Percentiles rank a stretch among this genome's conserved stretches.
Conservation (phyloP, 2,113 vertebrate genomes). For the Brachypteracias leptosomus region DNA sequence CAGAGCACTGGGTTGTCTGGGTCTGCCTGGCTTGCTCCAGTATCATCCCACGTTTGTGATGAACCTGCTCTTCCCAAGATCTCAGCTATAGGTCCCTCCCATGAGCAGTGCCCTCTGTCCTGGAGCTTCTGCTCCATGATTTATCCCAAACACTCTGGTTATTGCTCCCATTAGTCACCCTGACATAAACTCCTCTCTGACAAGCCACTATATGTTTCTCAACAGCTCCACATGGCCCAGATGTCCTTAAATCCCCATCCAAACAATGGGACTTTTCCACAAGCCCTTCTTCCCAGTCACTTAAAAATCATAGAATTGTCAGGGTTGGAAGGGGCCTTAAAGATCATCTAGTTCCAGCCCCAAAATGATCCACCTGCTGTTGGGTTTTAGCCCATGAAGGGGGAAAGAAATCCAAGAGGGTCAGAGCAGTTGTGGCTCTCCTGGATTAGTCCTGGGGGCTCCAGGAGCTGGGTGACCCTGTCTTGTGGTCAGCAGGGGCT, state of each 20-base stretch:
- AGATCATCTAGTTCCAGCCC: too few relatives aligned
- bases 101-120: neutral
- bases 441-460: neutral
- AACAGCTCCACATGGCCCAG: neutral
- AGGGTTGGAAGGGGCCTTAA: too few relatives aligned
- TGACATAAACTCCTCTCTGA: neutral
- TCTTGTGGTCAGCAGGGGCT: fast-evolving
- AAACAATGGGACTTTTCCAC: neutral
- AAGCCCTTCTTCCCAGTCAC: neutral
- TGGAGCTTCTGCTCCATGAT: neutral
- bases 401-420: neutral
- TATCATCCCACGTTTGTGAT: fast-evolving
- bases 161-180: neutral
- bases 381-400: neutral
- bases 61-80: neutral
- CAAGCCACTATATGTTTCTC: neutral
- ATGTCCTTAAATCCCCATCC: neutral
- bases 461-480: neutral
- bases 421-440: neutral
- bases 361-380: neutral
- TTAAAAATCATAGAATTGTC: too few relatives aligned
- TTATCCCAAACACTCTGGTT: neutral
- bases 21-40: neutral
- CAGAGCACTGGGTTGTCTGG: neutral
- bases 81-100: neutral